These are phyloP conservation scores for Larimichthys crocea DNA, from an alignment of 2,113 vertebrate genomes.

Conservation along the genomic window DNA sequence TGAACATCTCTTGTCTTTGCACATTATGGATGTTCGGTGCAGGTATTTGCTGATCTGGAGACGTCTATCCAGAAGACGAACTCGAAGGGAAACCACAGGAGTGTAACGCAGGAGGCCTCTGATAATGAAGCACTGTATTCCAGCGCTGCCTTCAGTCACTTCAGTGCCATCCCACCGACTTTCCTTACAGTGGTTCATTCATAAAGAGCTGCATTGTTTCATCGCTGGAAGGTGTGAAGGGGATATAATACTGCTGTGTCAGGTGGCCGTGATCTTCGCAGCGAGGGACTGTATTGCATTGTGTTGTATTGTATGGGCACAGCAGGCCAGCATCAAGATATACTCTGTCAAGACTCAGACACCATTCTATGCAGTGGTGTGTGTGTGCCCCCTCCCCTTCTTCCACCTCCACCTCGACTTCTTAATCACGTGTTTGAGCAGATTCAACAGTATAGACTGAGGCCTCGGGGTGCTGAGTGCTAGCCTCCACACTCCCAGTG, in stretches of 20 bases:
- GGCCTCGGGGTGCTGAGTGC: conserved; percentile 45
- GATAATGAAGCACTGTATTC: conserved; percentile 73
- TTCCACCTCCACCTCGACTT: conserved; percentile 36
- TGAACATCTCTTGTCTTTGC: background rate
- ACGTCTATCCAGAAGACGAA: background rate
- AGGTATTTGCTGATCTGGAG: conserved; percentile 14
- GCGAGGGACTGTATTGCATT: conserved; percentile 55
- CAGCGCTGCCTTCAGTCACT: background rate
- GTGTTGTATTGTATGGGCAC: conserved; percentile 86
- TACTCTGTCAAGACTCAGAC: conserved; percentile 68
- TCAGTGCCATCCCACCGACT: conserved; percentile 44
- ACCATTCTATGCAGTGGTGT: conserved; percentile 79
- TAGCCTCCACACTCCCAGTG: conserved; percentile 70
- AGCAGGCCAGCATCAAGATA: conserved; percentile 84
- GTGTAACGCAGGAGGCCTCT: conserved; percentile 15
- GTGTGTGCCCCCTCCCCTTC: conserved; percentile 42
- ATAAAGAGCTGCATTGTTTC: conserved; percentile 70
- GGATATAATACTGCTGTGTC: conserved; percentile 52
- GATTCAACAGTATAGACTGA: conserved; percentile 54
- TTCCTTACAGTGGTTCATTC: conserved; percentile 75
- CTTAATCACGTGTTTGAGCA: conserved; percentile 76
- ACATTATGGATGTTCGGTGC: conserved; percentile 13
- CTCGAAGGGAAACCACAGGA: conserved; percentile 10
- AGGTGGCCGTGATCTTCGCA: conserved; percentile 49
- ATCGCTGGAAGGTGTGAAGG: conserved; percentile 61